phyloP scores from a whole-genome alignment of 2,797 vertebrate species.

The Mus minutoides region DNA sequence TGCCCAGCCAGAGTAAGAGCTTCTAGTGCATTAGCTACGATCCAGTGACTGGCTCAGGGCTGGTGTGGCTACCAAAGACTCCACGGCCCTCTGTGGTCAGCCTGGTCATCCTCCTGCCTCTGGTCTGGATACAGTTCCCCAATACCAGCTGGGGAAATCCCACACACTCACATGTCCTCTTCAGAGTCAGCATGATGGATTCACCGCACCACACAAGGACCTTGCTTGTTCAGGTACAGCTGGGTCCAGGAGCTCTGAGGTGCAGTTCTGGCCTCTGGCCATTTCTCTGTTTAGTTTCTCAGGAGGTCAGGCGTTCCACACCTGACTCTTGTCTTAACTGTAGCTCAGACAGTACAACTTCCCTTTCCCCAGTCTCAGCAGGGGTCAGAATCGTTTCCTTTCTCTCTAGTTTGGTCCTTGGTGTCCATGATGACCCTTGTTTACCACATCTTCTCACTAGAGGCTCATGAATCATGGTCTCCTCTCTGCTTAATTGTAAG shows the following conservation, averaged over 20 bases:
- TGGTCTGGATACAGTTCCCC: neutral
- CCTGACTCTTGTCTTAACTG: neutral
- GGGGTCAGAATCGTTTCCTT: neutral
- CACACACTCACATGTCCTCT: accelerated
- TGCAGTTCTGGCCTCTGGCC: neutral
- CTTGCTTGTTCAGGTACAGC: neutral
- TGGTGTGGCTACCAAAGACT: neutral
- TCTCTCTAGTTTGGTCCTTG: neutral
- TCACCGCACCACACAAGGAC: neutral
- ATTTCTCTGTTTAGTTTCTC: neutral
- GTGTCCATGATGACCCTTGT: neutral
- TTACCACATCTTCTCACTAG: neutral
- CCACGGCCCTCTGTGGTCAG: neutral
- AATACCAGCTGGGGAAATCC: neutral
- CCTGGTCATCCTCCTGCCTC: neutral
- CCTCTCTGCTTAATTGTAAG: neutral
- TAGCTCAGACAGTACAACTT: neutral
- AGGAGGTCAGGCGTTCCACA: neutral
- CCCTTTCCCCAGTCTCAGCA: neutral
- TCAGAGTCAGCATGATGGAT: accelerated
- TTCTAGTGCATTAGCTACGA: neutral
- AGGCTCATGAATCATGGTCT: neutral
- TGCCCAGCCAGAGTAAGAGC: neutral
- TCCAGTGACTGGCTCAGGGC: neutral
- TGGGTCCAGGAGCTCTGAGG: neutral